These are phyloP conservation scores for Cladopsammia gracilis DNA, from an alignment of 64 coral and sea anemone genomes.

Conservation along the genomic window DNA sequence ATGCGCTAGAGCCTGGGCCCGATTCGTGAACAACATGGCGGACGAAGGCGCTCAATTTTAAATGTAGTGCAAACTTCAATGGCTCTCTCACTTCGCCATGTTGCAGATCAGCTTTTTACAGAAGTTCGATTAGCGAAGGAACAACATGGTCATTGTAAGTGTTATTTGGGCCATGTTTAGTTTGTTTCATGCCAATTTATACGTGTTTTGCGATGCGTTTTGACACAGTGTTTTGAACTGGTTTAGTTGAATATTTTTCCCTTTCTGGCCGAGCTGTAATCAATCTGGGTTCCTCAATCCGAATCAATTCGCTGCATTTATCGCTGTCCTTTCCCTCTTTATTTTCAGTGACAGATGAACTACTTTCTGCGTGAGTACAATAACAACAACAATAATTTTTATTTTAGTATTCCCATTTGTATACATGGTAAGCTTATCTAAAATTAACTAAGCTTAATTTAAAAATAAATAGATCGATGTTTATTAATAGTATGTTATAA, in stretches of 20 bases:
- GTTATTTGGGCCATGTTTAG: background rate
- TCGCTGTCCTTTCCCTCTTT: background rate
- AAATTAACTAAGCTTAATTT: no score
- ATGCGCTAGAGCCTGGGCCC: background rate
- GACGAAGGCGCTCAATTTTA: background rate
- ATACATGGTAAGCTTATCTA: no score
- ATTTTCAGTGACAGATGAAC: constrained; percentile 59
- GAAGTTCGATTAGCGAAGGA: constrained; percentile 67
- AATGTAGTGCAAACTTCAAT: background rate
- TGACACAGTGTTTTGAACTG: background rate
- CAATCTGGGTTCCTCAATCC: no score
- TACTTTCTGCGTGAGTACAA: constrained; percentile 79
- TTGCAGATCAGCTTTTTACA: constrained; percentile 41
- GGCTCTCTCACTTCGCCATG: constrained; percentile 32
- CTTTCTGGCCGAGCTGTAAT: no score
- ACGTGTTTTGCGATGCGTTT: background rate
- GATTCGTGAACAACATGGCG: background rate
- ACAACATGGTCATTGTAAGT: constrained; percentile 61
- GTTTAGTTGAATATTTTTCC: background rate
- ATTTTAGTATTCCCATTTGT: no score
- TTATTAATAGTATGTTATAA: no score
- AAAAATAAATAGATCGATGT: no score
- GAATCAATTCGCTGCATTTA: background rate
- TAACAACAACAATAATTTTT: no score
- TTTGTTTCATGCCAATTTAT: background rate